Evolutionary conservation across 1,140 invertebrate species (phyloP), one percentile per base, ranked within the genome.

Genomic region (Drosophila varians): DNA sequence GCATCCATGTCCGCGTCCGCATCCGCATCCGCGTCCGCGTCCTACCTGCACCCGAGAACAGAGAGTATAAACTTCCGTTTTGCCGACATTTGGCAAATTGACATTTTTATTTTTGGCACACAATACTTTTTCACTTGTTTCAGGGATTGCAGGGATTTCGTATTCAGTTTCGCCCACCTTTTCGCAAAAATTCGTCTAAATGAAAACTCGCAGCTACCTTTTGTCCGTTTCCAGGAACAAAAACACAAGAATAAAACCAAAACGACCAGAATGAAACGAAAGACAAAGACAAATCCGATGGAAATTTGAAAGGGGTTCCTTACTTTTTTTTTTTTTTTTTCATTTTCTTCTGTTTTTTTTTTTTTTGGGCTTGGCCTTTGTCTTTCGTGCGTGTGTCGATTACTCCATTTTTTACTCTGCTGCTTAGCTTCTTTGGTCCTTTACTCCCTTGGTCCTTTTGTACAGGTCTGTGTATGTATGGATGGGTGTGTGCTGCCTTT

Each of bases 61-160:
- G 36, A 40, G 46, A 48, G 64, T 21, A 62, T 58, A 51, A 76
- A 60, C 68, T 76, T 74, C 80, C 80, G 66, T 49, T n/a, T 75
- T 49, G 62, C 49, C 77, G 77, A 66, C 80, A 77, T 82, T 86
- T 86, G 80, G 80, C 80, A 86, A 87, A 86, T 86, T 86, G 80
- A 87, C 77, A 87, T 86, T 86, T 87, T 87, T 87, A 79, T 69
- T 75, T 79, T 79, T 83, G 62, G 57, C 62, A 66, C 76, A 62
- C 75, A 78, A 79, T 79, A 74, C 62, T 70, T 69, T 65, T 77
- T 57, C 58, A 61, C 34, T 72, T 71, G 55, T 53, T 71, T 72
- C 31, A 18, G 65, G 68, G 23, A 58, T 71, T 58, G 42, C 28
- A 8, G 46, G 36, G 36, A 62, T 52, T 51, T 57, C 25, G 52